Percentiles rank a stretch among this genome's conserved stretches.
Conservation (phyloP, 2,113 vertebrate genomes). For the Tangachromis dhanisi region DNA sequence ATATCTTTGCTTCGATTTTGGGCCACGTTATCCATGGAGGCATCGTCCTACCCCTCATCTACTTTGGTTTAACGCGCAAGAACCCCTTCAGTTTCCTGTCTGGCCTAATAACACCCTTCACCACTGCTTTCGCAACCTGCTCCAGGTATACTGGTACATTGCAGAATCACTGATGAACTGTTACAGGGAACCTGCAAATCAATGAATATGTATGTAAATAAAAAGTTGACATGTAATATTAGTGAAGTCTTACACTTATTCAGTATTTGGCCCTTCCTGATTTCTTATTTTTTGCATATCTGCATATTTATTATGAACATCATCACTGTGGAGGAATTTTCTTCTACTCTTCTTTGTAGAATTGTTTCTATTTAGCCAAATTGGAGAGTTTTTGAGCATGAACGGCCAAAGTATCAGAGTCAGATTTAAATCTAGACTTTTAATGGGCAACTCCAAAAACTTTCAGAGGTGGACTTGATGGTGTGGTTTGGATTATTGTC, state of each 20-base stretch:
- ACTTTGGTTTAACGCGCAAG: conserved; percentile 87
- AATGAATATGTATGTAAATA: neutral
- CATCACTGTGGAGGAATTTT: neutral
- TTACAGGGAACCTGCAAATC: neutral
- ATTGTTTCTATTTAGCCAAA: neutral
- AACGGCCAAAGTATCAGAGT: neutral
- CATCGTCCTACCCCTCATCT: conserved; percentile 89
- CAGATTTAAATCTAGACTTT: neutral
- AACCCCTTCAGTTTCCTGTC: conserved; percentile 92
- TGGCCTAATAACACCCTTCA: conserved; percentile 89
- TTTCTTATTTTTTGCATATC: neutral
- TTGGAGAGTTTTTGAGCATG: neutral
- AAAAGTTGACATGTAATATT: neutral
- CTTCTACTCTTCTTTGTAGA: neutral
- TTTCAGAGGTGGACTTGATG: neutral
- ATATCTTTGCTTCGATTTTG: conserved; percentile 92
- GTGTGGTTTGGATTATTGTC: neutral
- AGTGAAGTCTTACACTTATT: neutral
- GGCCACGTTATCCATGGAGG: conserved; percentile 95
- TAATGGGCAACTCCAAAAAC: neutral
- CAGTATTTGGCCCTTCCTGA: neutral
- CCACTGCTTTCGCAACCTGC: conserved; percentile 94
- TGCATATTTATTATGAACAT: neutral
- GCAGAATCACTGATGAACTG: neutral
- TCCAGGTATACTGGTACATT: conserved; percentile 78